Evolutionary conservation across 2,888 invertebrate genomes (phyloP), one percentile per base, ranked within the genome.

Genomic region (Disparrhopalites patrizii): DNA sequence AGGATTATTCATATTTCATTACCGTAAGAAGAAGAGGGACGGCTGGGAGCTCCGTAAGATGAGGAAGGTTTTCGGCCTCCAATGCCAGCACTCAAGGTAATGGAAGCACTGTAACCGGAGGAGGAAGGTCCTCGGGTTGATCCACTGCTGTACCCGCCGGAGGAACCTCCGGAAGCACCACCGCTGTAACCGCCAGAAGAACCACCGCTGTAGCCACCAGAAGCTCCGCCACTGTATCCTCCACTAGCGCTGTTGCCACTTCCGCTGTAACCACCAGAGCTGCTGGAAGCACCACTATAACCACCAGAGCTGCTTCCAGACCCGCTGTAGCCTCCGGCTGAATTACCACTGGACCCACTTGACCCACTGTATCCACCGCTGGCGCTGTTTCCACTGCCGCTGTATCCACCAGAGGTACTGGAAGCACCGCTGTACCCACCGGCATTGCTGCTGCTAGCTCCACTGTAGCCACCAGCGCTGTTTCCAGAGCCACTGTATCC

Each of bases 151-250:
- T 50, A 52, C 18, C 52, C 61, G 30, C 66, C 66, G 7, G 61
- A 62, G n/a, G 43, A 50, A 13, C 62, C 56, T 30, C 62, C 52
- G n/a, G n/a, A n/a, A 4, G 56, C 31, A 25, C 18, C 23, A 5
- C 40, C 28, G 30, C 40, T 25, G 43, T 18, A 5, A 20, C 51
- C 36, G 4, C 38, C 51, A 10, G 54, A 36, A n/a, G 27, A 27
- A 25, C 67, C 67, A 58, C 58, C 43, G 1, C n/a, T 38, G 54
- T 10, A 20, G n/a, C 51, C 58, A 20, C 62, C 58, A 3, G 57
- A 40, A 31, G 27, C 51, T 18, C 58, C 50, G 4, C 31, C 57
- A 27, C 31, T 36, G 13, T 40, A 54, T 33, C 62, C 57, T 8
- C 18, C 13, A 47, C 56, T 31, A 23, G 56, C 58, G 13, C 60